Conservation (phyloP, 2,888 invertebrate species). For the Melanostoma mellinum region DNA sequence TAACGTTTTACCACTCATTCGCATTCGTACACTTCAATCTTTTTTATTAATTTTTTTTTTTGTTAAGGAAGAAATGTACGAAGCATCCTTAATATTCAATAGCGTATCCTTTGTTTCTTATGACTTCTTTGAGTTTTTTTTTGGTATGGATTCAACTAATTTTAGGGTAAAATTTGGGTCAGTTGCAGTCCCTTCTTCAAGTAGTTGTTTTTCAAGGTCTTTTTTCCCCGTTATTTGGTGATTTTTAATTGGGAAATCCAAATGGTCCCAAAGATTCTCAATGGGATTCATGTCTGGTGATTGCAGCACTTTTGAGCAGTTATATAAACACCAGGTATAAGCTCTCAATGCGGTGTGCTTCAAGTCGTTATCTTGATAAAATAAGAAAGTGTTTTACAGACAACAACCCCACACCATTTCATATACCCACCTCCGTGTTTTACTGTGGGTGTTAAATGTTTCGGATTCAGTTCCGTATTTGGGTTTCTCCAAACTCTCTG, state of each 20-base stretch:
- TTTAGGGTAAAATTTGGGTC: conserved; percentile 23
- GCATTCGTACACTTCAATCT: too few species aligned
- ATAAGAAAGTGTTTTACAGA: conserved; percentile 30
- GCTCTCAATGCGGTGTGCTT: conserved; percentile 54
- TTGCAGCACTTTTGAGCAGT: conserved; percentile 59
- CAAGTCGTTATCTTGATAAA: conserved; percentile 50
- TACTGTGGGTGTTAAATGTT: too few species aligned
- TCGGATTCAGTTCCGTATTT: too few species aligned
- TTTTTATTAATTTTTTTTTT: too few species aligned
- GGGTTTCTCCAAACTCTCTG: too few species aligned
- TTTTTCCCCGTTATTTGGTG: conserved; percentile 13
- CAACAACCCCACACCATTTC: not conserved
- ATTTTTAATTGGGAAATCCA: conserved; percentile 40
- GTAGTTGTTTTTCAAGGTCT: conserved; percentile 1
- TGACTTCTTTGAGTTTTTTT: conserved; percentile 25
- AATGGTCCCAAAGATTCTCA: conserved; percentile 53
- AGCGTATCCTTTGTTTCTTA: conserved; percentile 1
- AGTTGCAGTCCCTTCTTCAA: conserved; percentile 9
- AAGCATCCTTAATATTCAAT: not conserved
- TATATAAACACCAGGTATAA: conserved; percentile 60
- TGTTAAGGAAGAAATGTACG: too few species aligned
- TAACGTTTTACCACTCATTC: too few species aligned
- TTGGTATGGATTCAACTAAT: conserved; percentile 26
- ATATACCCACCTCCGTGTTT: too few species aligned
- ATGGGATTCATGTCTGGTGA: conserved; percentile 46